These are phyloP conservation scores for Rhabdophis nuchalis DNA, from an alignment of 2,797 vertebrate genomes.

Conservation along the genomic window DNA sequence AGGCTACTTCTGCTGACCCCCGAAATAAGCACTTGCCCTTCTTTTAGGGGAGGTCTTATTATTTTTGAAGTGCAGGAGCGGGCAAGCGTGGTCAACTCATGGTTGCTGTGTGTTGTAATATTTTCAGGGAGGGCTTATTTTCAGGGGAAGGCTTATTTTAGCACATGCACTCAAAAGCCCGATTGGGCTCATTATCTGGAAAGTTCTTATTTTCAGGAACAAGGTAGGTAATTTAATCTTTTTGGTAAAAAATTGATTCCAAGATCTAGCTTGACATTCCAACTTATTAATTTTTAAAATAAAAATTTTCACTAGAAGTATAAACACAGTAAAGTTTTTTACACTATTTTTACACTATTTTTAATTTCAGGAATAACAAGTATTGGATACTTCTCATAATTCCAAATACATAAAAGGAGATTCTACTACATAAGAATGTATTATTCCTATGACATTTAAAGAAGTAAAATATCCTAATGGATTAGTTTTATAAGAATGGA, in stretches of 20 bases:
- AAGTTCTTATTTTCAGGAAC: no score
- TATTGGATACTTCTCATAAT: slow-evolving; percentile 3
- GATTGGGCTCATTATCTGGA: no score
- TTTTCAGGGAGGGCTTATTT: no score
- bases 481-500: slow-evolving; percentile 72
- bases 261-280: neutral
- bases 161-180: no score
- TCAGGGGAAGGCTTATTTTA: no score
- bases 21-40: no score
- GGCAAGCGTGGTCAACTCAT: no score
- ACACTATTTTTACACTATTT: neutral
- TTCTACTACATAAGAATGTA: slow-evolving; percentile 11
- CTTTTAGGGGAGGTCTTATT: no score
- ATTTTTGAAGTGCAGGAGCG: no score
- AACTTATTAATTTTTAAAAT: slow-evolving; percentile 6
- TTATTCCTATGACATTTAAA: slow-evolving; percentile 24
- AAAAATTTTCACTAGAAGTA: neutral
- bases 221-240: neutral
- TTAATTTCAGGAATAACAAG: slow-evolving; percentile 35
- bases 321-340: neutral
- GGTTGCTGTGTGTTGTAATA: no score
- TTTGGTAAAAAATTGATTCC: slow-evolving; percentile 16
- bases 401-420: slow-evolving; percentile 29
- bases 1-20: no score
- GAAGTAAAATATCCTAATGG: slow-evolving; percentile 50